Evolutionary conservation across 2,113 vertebrate species (phyloP).

Genomic region (Lichenostomus cassidix): DNA sequence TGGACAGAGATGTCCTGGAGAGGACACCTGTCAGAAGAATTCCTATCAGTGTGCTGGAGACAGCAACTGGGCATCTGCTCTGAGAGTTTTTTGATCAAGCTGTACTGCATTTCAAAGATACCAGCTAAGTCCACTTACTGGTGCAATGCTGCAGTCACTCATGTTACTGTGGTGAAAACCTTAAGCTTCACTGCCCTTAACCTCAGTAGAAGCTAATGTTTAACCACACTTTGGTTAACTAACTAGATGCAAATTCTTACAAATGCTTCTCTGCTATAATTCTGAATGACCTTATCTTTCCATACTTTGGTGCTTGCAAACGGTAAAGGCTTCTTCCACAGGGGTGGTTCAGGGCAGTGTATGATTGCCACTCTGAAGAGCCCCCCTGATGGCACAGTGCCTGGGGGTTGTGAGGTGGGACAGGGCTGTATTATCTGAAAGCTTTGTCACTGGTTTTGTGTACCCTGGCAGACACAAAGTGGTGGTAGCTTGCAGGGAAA

Average conservation of each 20-base stretch:
- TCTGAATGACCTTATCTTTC: not conserved
- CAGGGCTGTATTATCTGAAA: not conserved
- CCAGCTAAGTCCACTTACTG: not conserved
- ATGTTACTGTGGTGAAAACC: not conserved
- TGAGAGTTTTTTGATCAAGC: not conserved
- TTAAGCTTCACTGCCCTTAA: not conserved
- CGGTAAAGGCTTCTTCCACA: not conserved
- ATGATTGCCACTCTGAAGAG: not conserved
- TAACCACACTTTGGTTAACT: not conserved
- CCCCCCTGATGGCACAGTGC: not conserved
- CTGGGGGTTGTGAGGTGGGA: not conserved
- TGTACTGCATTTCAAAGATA: not conserved
- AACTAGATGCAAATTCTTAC: not conserved
- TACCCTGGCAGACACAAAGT: not conserved
- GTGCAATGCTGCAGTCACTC: not conserved
- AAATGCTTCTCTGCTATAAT: not conserved
- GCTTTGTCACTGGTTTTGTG: not conserved
- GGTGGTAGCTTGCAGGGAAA: not conserved
- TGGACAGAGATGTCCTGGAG: not conserved
- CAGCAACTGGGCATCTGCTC: not conserved
- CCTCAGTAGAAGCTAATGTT: not conserved
- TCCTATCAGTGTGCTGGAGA: not conserved
- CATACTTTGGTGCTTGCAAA: not conserved
- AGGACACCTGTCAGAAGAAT: not conserved
- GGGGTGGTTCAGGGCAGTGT: not conserved